Evolutionary conservation across 1,140 invertebrate species (phyloP).

Genomic region (Drosophila parvula): DNA sequence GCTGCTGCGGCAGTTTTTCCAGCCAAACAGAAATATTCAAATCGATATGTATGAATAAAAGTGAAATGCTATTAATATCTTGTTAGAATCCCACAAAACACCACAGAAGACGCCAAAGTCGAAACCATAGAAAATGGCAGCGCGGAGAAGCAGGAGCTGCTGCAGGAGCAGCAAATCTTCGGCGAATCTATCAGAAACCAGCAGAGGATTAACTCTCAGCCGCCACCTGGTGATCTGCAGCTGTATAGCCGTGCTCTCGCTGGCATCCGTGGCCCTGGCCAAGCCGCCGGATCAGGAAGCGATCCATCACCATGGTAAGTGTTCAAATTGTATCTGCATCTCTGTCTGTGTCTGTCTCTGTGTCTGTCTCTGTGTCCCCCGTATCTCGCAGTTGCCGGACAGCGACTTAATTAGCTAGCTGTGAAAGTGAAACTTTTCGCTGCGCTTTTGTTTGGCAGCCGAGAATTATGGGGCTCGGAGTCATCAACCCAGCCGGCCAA

Average conservation of each 20-base stretch:
- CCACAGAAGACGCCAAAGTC: constrained; percentile 2
- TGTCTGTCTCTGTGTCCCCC: not conserved
- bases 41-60: constrained; percentile 39
- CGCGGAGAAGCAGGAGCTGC: constrained; percentile 4
- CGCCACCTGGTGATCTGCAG: constrained; percentile 17
- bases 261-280: constrained; percentile 41
- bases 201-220: constrained; percentile 20
- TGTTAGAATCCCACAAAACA: constrained; percentile 1
- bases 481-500: constrained; percentile 25
- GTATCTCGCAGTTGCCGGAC: constrained; percentile 4
- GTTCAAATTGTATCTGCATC: constrained; percentile 9
- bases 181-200: constrained; percentile 4
- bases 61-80: constrained; percentile 54
- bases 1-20: constrained; percentile 19
- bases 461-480: constrained; percentile 56
- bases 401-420: constrained; percentile 54
- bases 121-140: constrained; percentile 6
- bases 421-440: constrained; percentile 67
- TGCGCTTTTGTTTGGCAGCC: constrained; percentile 23
- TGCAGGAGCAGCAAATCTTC: constrained; percentile 17
- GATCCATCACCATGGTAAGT: constrained; percentile 57
- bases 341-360: not conserved
- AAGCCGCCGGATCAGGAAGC: constrained; percentile 65
- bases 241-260: constrained; percentile 25
- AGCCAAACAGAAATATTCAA: not conserved